Conservation (phyloP, 2,797 vertebrate genomes). For the Lutjanus campechanus region DNA sequence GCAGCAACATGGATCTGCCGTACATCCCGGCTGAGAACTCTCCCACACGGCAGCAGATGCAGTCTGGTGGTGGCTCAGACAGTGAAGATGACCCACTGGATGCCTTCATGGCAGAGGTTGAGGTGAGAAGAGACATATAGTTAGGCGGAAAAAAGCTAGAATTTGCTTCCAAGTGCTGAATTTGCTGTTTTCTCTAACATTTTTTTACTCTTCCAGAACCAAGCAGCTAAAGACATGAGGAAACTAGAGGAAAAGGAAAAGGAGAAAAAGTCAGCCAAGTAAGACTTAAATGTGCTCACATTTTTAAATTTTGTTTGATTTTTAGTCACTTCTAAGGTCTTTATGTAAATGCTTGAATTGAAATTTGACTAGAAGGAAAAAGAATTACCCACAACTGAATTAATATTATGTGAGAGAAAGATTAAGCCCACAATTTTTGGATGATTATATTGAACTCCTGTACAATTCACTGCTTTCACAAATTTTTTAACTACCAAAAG, state of each 20-base stretch:
- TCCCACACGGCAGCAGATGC: constrained; percentile 95
- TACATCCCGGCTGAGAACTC: constrained; percentile 99
- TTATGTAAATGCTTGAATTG: background rate
- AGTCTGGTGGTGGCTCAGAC: constrained; percentile 92
- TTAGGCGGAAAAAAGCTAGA: background rate
- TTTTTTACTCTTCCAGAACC: constrained; percentile 84
- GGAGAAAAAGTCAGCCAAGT: constrained; percentile 95
- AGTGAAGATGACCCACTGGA: constrained; percentile 98
- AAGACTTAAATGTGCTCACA: constrained; percentile 78
- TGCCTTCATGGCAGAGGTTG: constrained; percentile 99
- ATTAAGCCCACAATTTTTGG: background rate
- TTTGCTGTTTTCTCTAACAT: background rate
- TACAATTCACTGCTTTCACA: constrained; percentile 6
- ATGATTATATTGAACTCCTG: background rate
- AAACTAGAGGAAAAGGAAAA: constrained; percentile 98
- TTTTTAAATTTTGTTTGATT: constrained; percentile 5
- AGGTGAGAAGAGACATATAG: constrained; percentile 84
- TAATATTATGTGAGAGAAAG: constrained; percentile 5
- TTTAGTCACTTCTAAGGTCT: background rate
- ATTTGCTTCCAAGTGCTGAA: background rate
- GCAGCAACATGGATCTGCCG: constrained; percentile 91
- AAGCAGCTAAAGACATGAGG: constrained; percentile 98
- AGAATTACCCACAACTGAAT: constrained; percentile 16
- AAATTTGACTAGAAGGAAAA: constrained; percentile 13
- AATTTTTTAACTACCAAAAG: background rate